Evolutionary conservation across 2,888 invertebrate species (phyloP).

Genomic region (Dynastes tityus): DNA sequence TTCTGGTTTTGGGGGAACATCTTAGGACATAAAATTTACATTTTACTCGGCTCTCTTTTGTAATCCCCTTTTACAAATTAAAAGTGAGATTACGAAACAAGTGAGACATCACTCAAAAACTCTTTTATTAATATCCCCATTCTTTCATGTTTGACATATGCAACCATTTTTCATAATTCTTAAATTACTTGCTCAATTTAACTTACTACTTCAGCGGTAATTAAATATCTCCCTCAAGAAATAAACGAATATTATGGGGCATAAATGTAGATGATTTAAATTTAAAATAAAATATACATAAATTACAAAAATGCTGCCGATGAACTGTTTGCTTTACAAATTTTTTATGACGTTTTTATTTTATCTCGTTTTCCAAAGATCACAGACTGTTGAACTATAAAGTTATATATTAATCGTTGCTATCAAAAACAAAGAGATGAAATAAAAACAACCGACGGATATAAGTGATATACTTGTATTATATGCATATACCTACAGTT

Average conservation of each 20-base stretch:
- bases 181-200: neutral
- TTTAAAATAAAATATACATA: conserved; percentile 5
- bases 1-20: no score
- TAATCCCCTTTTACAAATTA: no score
- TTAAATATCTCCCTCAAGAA: neutral
- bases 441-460: neutral
- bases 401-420: neutral
- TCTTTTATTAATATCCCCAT: no score
- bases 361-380: neutral
- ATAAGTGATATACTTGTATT: conserved; percentile 14
- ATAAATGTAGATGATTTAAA: conserved; percentile 7
- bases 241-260: neutral
- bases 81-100: no score
- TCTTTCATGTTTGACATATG: no score
- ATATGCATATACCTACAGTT: conserved; percentile 3
- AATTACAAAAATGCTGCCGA: conserved; percentile 23
- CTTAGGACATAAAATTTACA: no score
- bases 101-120: no score
- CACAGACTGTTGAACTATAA: conserved; percentile 2
- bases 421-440: conserved; percentile 1
- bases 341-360: neutral
- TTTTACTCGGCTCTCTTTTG: no score
- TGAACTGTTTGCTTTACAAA: conserved; percentile 3
- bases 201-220: no score
- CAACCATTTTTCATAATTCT: no score